These are phyloP conservation scores for Drosophila saltans DNA, from an alignment of 1,140 invertebrate species.

Conservation along the genomic window DNA sequence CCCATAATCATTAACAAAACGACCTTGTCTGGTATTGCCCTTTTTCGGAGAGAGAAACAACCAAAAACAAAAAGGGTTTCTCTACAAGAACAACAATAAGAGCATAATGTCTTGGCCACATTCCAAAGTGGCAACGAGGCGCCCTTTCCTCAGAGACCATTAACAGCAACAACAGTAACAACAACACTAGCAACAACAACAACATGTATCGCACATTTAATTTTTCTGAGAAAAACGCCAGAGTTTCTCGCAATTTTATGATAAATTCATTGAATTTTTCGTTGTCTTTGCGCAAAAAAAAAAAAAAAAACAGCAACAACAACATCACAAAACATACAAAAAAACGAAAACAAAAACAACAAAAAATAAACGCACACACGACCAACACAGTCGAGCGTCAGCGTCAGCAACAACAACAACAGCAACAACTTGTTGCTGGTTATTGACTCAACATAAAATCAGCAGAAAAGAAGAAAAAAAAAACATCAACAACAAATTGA, in stretches of 20 bases:
- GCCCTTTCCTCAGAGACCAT: slow-evolving; percentile 38
- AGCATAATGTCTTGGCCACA: slow-evolving; percentile 27
- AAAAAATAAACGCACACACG: slow-evolving; percentile 12
- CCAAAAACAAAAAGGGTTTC: neutral
- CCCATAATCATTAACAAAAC: neutral
- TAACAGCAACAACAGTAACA: neutral
- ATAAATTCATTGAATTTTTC: slow-evolving; percentile 82
- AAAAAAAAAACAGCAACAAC: neutral
- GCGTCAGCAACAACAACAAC: slow-evolving; percentile 7
- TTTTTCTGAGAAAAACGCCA: slow-evolving; percentile 79
- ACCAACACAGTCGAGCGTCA: neutral
- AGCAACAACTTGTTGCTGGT: slow-evolving; percentile 41
- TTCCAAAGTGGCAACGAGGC: slow-evolving; percentile 50
- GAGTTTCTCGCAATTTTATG: slow-evolving; percentile 82
- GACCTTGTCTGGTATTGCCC: slow-evolving; percentile 12
- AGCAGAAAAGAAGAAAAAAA: neutral
- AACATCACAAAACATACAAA: neutral
- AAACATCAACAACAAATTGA: slow-evolving; percentile 7
- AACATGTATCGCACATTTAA: slow-evolving; percentile 52
- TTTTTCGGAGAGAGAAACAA: neutral
- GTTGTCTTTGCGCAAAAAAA: slow-evolving; percentile 43
- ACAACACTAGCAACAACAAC: slow-evolving; percentile 7
- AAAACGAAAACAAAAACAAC: slow-evolving; percentile 22
- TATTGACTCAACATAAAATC: slow-evolving; percentile 42
- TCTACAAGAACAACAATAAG: neutral